Evolutionary conservation across 92 coral and sea anemone genomes (phyloP).

Genomic region (Epizoanthus fatuus): DNA sequence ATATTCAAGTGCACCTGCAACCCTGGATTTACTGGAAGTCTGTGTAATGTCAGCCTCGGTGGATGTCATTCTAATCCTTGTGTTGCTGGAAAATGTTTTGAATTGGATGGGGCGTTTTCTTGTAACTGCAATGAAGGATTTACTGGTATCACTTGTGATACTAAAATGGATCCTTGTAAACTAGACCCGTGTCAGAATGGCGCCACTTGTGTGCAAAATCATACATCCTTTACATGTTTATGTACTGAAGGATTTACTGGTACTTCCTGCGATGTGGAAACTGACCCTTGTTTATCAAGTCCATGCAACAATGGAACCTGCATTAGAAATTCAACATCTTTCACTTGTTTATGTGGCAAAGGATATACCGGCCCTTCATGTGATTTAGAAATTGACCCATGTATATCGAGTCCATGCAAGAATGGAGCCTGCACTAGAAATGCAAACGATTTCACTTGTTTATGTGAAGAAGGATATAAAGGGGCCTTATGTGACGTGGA

Average conservation of each 20-base stretch:
- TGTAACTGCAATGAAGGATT: conserved; percentile 82
- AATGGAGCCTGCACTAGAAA: conserved; percentile 69
- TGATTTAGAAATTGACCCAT: conserved; percentile 62
- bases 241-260: conserved; percentile 82
- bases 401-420: conserved; percentile 81
- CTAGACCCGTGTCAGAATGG: conserved; percentile 78
- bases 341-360: conserved; percentile 68
- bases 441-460: conserved; percentile 55
- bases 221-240: conserved; percentile 66
- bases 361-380: conserved; percentile 80
- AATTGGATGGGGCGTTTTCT: conserved; percentile 51
- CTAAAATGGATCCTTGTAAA: conserved; percentile 62
- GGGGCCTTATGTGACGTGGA: conserved; percentile 69
- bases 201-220: conserved; percentile 53
- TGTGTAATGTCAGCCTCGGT: conserved; percentile 63
- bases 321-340: conserved; percentile 63
- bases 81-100: conserved; percentile 77
- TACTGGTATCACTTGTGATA: conserved; percentile 78
- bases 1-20: conserved; percentile 67
- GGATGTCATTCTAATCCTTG: conserved; percentile 77
- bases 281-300: conserved; percentile 77
- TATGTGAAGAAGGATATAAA: conserved; percentile 68
- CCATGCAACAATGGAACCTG: conserved; percentile 87
- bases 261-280: conserved; percentile 66
- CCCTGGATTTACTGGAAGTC: conserved; percentile 62